Evolutionary conservation across 1,140 invertebrate genomes (phyloP), one percentile per base, ranked within the genome.

Genomic region (Neodiprion pinetum): DNA sequence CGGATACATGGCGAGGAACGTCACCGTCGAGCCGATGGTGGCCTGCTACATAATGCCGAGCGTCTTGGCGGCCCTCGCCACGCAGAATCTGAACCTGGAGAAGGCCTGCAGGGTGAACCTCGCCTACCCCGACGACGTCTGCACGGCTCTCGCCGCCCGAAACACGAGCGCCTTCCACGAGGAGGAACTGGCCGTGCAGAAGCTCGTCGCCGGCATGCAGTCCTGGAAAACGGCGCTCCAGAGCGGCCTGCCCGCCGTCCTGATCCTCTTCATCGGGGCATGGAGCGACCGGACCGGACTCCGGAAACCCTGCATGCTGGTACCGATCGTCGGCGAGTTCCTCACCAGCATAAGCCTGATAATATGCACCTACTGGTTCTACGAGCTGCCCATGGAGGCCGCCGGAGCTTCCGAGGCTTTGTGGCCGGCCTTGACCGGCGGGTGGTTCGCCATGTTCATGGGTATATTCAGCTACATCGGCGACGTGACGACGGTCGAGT

Each of bases 391-490:
- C 0, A 94, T 96, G 89, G 94, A 95, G 87, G 92, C 91, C 0
- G 92, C 93, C 7, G 94, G 93, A 0, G 88, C 95, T 0, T 91
- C 93, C 7, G 94, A 95, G 84, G 93, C 93, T 1, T 88, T 95
- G 50, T 95, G 95, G 83, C 94, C 94, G 1, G 93, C 93, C 0
- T 80, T 97, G 0, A 94, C 94, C 8, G 95, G 95, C 1, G 95
- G 95, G 2, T 96, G 94, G 92, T 95, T 96, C 79, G 95, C 95
- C 17, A 94, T 96, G 92, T 93, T 96, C 76, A 96, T 97, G 93
- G 94, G 94, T 12, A 93, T 95, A 49, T 97, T 97, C 84, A 96
- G 95, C 83, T 97, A 96, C 80, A 94, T 97, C 65, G 94, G 93
- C 1, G 95, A 97, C 83, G 93, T 96, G 9, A 96, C 96, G 0